Evolutionary conservation across 2,797 vertebrate species (phyloP), one percentile per base, ranked within the genome.

Genomic region (Galago senegalensis): DNA sequence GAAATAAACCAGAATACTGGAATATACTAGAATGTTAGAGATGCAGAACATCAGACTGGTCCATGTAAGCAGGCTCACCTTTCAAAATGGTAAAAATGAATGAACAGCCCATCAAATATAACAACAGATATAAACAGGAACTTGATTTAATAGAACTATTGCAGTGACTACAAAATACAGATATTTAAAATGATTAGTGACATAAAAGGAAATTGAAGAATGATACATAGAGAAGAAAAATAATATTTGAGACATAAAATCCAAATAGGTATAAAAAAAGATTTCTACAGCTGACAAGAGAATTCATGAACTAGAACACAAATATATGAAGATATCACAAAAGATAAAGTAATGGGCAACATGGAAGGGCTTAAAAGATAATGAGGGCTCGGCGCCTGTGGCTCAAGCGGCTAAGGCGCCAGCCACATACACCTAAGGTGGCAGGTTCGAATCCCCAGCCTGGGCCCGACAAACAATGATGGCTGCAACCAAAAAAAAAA

Each of bases 221-320:
- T 81, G 34, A 77, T 23, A 61, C 16, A 83, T 27, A 89, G n/a
- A 77, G 88, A 79, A 77, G 40, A 77, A 86, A 49, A 91, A 12
- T 12, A 75, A 77, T 20, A 86, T 89, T 82, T 76, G 34, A 88
- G 87, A 94, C 56, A 75, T 86, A 29, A 95, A 75, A 58, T 27
- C 17, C 23, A 76, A 76, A 20, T 37, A 40, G 76, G 31, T 46
- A 76, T 17, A 75, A 63, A 90, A 81, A 49, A 31, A 91, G 37
- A 75, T 90, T 70, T 25, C 46, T 14, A 81, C 0, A 43, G 25
- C 46, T 88, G 14, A 69, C 14, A 13, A 85, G 21, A 79, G 6
- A 90, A 91, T 79, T 96, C 60, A 93, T 75, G 69, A 86, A 87
- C 46, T 53, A 79, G 20, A 87, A 85, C 18, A 77, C 46, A 86